phyloP scores from a whole-genome alignment of 2,888 invertebrate species.

The Agriopis marginaria region DNA sequence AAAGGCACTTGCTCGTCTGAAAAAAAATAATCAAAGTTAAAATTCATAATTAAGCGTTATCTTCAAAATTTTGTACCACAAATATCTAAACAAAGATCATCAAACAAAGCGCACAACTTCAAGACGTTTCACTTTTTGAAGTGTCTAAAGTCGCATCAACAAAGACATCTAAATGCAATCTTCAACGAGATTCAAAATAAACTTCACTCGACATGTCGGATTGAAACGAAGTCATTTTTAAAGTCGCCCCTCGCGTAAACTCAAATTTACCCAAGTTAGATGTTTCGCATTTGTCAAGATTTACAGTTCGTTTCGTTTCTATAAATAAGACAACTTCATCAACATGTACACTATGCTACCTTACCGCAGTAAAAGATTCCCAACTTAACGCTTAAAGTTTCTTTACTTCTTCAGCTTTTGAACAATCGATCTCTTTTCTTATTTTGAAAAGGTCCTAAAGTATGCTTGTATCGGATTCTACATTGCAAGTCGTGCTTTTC shows the following conservation, averaged over 20 bases:
- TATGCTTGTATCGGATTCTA: constrained; percentile 1
- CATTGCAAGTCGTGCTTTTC: constrained; percentile 38
- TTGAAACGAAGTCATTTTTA: constrained; percentile 75
- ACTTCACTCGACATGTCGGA: constrained; percentile 57
- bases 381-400: not conserved
- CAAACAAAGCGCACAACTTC: constrained; percentile 17
- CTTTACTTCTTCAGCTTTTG: not conserved
- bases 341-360: constrained; percentile 5
- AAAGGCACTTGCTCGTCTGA: too few species aligned
- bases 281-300: constrained; percentile 76
- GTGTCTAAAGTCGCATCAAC: constrained; percentile 22
- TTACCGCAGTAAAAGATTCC: constrained; percentile 9
- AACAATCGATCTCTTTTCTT: constrained; percentile 3
- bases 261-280: constrained; percentile 55
- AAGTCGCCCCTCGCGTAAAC: constrained; percentile 58
- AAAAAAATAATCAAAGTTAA: too few species aligned
- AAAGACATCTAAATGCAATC: constrained; percentile 50
- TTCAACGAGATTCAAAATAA: constrained; percentile 55
- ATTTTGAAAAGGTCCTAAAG: constrained; percentile 17
- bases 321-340: constrained; percentile 40
- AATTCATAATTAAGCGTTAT: not conserved
- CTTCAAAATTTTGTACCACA: not conserved
- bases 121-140: constrained; percentile 15
- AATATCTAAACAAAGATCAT: constrained; percentile 1
- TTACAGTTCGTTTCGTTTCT: constrained; percentile 52